phyloP scores from a whole-genome alignment of 2,888 invertebrate species.

The Ophonus ardosiacus region DNA sequence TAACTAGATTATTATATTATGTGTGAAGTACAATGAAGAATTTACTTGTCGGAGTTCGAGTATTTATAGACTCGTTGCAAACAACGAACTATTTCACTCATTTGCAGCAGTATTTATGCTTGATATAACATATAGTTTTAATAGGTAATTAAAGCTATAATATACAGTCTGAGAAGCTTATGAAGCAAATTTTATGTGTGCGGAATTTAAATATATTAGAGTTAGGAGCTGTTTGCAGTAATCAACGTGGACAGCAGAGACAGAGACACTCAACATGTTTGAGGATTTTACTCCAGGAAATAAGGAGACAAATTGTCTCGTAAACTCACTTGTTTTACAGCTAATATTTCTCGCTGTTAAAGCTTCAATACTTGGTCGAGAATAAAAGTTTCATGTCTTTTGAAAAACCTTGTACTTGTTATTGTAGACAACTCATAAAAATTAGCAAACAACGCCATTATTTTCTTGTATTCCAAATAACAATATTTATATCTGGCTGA shows the following conservation, averaged over 20 bases:
- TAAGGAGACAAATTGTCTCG: conserved; percentile 39
- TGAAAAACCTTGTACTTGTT: conserved; percentile 27
- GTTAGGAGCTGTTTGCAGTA: neutral
- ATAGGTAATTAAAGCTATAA: conserved; percentile 4
- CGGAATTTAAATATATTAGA: neutral
- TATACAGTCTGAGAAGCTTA: neutral
- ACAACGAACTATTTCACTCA: neutral
- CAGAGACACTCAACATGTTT: conserved; percentile 8
- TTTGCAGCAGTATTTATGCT: neutral
- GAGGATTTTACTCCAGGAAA: conserved; percentile 9
- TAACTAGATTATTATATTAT: too few species aligned
- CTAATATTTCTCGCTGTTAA: conserved; percentile 46
- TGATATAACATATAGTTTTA: conserved; percentile 10
- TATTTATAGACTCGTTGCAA: too few species aligned
- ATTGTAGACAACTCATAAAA: conserved; percentile 26
- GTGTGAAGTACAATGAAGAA: too few species aligned
- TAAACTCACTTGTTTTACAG: conserved; percentile 47
- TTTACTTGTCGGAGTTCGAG: too few species aligned
- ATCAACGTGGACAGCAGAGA: neutral
- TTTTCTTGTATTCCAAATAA: neutral
- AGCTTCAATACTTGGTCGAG: conserved; percentile 21
- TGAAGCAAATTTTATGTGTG: neutral
- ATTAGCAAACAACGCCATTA: neutral
- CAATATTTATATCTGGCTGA: too few species aligned
- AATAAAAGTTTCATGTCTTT: conserved; percentile 38